Percentiles rank a stretch among this genome's conserved stretches.
phyloP scores from a whole-genome alignment of 2,797 vertebrate species.

The Manis crassicaudata region DNA sequence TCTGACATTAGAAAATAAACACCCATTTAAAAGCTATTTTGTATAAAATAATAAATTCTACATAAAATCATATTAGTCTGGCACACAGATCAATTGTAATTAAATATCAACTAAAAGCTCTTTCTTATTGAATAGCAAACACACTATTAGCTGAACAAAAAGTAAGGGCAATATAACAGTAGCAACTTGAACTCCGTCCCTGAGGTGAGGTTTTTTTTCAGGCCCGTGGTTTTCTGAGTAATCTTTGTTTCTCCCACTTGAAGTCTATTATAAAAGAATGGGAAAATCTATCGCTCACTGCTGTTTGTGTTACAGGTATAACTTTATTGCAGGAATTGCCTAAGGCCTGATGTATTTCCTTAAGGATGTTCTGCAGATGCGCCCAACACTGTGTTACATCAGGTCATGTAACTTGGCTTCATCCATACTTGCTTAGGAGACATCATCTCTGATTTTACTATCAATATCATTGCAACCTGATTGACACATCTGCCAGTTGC shows the following conservation, averaged over 20 bases:
- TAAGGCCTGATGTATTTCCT: background rate
- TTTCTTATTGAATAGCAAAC: background rate
- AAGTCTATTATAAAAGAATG: background rate
- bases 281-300: background rate
- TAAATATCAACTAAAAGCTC: background rate
- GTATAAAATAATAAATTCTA: slow-evolving; percentile 21
- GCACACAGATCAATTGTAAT: background rate
- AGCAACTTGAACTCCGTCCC: background rate
- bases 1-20: background rate
- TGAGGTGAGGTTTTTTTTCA: background rate
- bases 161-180: background rate
- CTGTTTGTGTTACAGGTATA: background rate
- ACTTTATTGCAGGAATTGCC: background rate
- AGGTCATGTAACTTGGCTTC: background rate
- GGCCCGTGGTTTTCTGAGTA: background rate
- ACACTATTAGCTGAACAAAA: background rate
- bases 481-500: background rate
- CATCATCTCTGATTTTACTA: background rate
- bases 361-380: background rate
- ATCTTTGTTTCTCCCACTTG: background rate
- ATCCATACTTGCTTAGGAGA: background rate
- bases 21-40: background rate
- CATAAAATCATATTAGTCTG: background rate
- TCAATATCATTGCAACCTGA: background rate
- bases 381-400: background rate